Evolutionary conservation across 1,140 invertebrate species (phyloP).

Genomic region (Orius insidiosus): DNA sequence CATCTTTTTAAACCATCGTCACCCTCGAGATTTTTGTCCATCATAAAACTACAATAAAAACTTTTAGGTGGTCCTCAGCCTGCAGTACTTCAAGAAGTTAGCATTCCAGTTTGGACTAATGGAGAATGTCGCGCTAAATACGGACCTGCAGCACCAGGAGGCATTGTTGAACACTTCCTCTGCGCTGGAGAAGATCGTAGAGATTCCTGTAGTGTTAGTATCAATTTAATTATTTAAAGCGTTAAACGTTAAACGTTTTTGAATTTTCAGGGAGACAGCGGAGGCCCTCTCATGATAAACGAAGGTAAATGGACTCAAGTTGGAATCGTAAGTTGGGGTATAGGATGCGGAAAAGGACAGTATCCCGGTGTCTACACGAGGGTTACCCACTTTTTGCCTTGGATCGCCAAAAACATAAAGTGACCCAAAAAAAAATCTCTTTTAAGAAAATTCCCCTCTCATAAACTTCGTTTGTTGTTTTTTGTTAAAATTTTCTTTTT

Average conservation of each 20-base stretch:
- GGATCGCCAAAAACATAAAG: constrained; percentile 57
- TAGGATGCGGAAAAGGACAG: constrained; percentile 77
- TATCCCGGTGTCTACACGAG: constrained; percentile 79
- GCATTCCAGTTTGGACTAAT: constrained; percentile 69
- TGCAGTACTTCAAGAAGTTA: constrained; percentile 60
- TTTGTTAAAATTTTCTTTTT: too few relatives aligned
- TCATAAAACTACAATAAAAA: too few relatives aligned
- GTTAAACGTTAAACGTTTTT: constrained; percentile 1
- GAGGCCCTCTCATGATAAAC: constrained; percentile 72
- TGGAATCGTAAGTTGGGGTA: constrained; percentile 85
- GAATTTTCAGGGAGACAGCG: constrained; percentile 74
- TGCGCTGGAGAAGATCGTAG: constrained; percentile 64
- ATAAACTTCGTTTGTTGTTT: too few relatives aligned
- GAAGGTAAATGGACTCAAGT: constrained; percentile 64
- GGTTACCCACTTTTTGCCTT: constrained; percentile 53
- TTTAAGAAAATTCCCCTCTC: too few relatives aligned
- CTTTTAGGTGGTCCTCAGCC: constrained; percentile 59
- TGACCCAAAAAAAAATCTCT: constrained; percentile 8
- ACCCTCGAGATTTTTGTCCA: too few relatives aligned
- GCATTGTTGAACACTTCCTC: constrained; percentile 71
- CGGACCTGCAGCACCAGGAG: constrained; percentile 66
- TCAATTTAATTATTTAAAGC: not conserved
- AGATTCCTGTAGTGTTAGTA: constrained; percentile 76
- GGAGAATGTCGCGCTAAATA: constrained; percentile 59
- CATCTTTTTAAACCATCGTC: too few relatives aligned